Percentiles rank a stretch among this genome's conserved stretches.
Conservation (phyloP, 2,797 vertebrate genomes). For the Myotis findleyi region DNA sequence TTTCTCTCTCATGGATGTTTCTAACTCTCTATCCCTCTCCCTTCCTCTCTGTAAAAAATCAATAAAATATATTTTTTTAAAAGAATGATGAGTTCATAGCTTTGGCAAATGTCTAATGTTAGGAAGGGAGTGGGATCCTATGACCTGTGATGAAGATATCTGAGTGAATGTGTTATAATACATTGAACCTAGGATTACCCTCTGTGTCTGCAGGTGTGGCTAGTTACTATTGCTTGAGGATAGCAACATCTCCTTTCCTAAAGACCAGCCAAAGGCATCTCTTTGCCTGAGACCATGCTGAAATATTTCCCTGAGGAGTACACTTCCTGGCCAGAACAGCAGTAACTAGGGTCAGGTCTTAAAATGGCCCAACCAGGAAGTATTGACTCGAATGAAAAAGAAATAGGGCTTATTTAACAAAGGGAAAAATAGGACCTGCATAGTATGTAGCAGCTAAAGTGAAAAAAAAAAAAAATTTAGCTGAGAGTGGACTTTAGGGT, state of each 20-base stretch:
- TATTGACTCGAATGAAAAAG: not conserved
- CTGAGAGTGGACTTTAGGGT: not conserved
- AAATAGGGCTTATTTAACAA: not conserved
- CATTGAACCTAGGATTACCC: not conserved
- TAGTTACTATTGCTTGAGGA: not conserved
- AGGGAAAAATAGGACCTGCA: not conserved
- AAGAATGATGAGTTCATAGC: not conserved
- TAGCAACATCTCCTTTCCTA: not conserved
- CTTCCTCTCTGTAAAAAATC: too few relatives aligned
- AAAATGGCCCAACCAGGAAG: not conserved
- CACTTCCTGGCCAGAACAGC: not conserved
- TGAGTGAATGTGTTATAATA: not conserved
- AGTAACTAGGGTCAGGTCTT: not conserved
- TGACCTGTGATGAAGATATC: not conserved
- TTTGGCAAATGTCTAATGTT: not conserved
- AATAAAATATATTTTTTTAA: too few relatives aligned
- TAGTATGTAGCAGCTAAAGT: not conserved
- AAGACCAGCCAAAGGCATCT: fast-evolving
- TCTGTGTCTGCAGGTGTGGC: not conserved
- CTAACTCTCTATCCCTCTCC: too few relatives aligned
- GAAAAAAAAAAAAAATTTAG: not conserved
- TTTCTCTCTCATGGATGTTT: too few relatives aligned
- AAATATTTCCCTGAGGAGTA: not conserved
- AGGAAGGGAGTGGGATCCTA: not conserved
- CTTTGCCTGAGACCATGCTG: not conserved